Evolutionary conservation across 2,113 vertebrate species (phyloP).

Genomic region (Oostethus manadensis): DNA sequence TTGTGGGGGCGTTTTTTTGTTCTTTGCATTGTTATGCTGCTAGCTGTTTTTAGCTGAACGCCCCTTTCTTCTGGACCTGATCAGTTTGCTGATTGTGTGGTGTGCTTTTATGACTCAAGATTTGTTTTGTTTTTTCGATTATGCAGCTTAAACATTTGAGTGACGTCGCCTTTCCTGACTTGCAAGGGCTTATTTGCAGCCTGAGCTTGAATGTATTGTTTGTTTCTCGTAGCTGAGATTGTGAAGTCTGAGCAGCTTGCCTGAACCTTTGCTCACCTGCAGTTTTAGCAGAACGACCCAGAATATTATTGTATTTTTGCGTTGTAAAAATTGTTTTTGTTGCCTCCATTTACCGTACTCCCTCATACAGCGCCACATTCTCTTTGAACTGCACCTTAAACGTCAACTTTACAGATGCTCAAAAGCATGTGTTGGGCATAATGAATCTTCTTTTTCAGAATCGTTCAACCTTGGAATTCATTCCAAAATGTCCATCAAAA

Average conservation of each 20-base stretch:
- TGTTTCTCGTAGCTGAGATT: background rate
- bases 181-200: too few relatives aligned
- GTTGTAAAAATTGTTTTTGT: background rate
- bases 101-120: slow-evolving; percentile 23
- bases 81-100: slow-evolving; percentile 37
- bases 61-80: slow-evolving; percentile 37
- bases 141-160: background rate
- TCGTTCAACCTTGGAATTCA: too few relatives aligned
- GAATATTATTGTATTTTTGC: too few relatives aligned
- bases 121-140: slow-evolving; percentile 1
- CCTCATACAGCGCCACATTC: background rate
- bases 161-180: background rate
- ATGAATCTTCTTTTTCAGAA: too few relatives aligned
- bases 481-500: too few relatives aligned
- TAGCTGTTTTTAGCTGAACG: background rate
- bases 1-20: slow-evolving; percentile 22
- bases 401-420: too few relatives aligned
- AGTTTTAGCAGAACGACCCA: background rate
- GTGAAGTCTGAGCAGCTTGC: background rate
- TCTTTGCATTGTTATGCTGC: slow-evolving; percentile 8
- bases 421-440: too few relatives aligned
- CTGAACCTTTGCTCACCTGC: slow-evolving; percentile 13
- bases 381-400: too few relatives aligned
- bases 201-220: slow-evolving; percentile 1
- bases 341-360: background rate